phyloP scores from a whole-genome alignment of 2,113 vertebrate genomes.

The Stegostoma tigrinum region DNA sequence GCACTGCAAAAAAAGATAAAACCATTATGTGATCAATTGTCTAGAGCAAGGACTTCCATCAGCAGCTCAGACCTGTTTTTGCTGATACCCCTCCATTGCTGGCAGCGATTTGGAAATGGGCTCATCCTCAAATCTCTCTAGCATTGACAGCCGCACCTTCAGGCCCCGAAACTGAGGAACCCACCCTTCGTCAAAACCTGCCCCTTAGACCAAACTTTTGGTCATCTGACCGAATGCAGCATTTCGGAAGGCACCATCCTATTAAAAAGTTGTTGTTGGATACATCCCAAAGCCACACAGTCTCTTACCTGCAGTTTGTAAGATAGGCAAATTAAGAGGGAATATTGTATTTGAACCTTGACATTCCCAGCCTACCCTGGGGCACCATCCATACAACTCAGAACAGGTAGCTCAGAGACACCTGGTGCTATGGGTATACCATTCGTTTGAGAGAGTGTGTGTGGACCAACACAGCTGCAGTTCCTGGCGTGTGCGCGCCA shows the following conservation, averaged over 20 bases:
- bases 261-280: not conserved
- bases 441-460: not conserved
- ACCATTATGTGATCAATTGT: conserved; percentile 40
- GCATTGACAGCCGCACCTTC: not conserved
- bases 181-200: too few species aligned
- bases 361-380: not conserved
- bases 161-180: not conserved
- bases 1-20: conserved; percentile 49
- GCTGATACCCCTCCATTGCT: too few species aligned
- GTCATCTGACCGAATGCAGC: too few species aligned
- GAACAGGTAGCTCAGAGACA: not conserved
- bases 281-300: not conserved
- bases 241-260: too few species aligned
- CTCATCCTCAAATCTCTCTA: not conserved
- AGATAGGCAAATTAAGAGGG: not conserved
- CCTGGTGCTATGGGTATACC: not conserved
- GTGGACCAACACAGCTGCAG: not conserved
- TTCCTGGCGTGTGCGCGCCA: not conserved
- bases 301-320: not conserved
- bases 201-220: too few species aligned
- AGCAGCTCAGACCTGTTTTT: conserved; percentile 13
- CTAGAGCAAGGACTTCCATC: conserved; percentile 50
- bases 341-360: not conserved
- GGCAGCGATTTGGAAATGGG: too few species aligned
- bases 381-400: too few species aligned